A percentile compares a stretch with the other conserved stretches of the same genome.
Conservation (phyloP, 2,113 vertebrate species). For the Ondatra zibethicus region DNA sequence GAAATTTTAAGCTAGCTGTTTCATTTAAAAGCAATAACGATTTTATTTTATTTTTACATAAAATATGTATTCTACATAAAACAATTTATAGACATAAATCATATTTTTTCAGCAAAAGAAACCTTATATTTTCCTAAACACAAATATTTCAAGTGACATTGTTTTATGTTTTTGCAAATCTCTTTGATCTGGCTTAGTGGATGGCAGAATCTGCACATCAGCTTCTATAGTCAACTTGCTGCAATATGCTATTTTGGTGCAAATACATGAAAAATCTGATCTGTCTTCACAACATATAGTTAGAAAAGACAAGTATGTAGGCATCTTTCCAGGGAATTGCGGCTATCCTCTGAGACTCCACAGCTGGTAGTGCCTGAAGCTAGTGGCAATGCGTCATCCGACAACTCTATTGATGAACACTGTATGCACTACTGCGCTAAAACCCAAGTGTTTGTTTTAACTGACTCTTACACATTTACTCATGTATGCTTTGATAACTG, state of each 20-base stretch:
- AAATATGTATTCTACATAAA: neutral
- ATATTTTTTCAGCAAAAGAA: neutral
- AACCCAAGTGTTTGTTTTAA: neutral
- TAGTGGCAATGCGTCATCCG: neutral
- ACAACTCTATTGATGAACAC: neutral
- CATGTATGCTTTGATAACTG: neutral
- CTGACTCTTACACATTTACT: neutral
- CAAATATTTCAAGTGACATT: slow-evolving; percentile 43
- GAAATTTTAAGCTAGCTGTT: slow-evolving; percentile 6
- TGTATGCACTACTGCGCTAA: neutral
- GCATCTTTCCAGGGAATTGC: slow-evolving; percentile 52
- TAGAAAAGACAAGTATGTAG: slow-evolving; percentile 49
- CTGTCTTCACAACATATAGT: slow-evolving; percentile 36
- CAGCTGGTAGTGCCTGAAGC: neutral
- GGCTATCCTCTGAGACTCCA: neutral
- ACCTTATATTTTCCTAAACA: slow-evolving; percentile 9
- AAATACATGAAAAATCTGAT: slow-evolving; percentile 33
- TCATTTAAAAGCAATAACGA: neutral
- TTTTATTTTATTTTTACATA: neutral
- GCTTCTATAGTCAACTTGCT: slow-evolving; percentile 40
- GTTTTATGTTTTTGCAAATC: slow-evolving; percentile 53
- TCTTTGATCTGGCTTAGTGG: slow-evolving; percentile 57
- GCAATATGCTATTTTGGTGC: slow-evolving; percentile 47
- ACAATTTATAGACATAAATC: neutral
- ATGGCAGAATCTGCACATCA: slow-evolving; percentile 12